Evolutionary conservation across 2,888 invertebrate genomes (phyloP), one percentile per base, ranked within the genome.

Genomic region (Lepetodrilus schrolli): DNA sequence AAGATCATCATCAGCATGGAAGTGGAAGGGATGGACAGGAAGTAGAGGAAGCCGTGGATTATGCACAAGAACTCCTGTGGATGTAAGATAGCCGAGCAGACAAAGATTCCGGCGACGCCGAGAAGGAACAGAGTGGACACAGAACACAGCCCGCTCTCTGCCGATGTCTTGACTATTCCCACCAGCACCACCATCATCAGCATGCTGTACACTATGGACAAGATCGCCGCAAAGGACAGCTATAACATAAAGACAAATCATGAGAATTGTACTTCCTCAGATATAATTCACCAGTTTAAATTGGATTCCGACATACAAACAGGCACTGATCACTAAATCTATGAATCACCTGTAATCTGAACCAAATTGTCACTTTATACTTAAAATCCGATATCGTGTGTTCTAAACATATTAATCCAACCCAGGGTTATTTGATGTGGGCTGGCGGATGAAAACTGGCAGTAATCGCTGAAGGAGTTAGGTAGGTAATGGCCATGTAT

Each of bases 141-240:
- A 30, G 98, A 98, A 72, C 98, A 87, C 58, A 84, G 78, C 8
- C 98, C 98, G 92, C 99, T 98, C 93, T 97, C 97, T 78, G 96
- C 96, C 87, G 99, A 93, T 91, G 99, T 98, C 36, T 98, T 93
- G 0, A 98, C 96, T 0, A 98, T 97, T 93, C 99, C 99, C 70
- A 99, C 98, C 84, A 99, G 96, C 34, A 99, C 99, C 81, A 99
- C 97, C 97, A 99, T 99, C 98, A 99, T 99, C 84, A 99, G 95
- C 92, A 99, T 93, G 26, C 98, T 97, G 91, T 99, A 99, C 7
- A 94, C 94, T 13, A 98, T 97, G 13, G 98, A 97, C 80, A 99
- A 91, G 82, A 99, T 95, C 91, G 97, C 97, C 2, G 99, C 98
- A 73, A 96, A 94, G 72, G 97, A 91, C 86, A 99, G 92, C 95